A percentile compares a stretch with the other conserved stretches of the same genome.
Evolutionary conservation across 92 coral and sea anemone species (phyloP).

Genomic region (Plumapathes pennacea): DNA sequence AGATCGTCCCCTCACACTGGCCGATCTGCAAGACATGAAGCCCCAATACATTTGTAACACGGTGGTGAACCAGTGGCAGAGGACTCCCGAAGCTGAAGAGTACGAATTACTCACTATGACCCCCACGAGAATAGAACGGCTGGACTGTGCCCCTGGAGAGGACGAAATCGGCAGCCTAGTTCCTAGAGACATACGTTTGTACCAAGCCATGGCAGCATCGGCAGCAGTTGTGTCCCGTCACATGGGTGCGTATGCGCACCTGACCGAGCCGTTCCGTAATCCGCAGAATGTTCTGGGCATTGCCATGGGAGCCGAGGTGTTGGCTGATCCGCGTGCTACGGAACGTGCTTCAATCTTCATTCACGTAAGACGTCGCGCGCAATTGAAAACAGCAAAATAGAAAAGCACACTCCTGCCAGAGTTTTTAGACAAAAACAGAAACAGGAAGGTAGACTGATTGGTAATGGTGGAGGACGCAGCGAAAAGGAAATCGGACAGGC

Average conservation of each 20-base stretch:
- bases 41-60: slow-evolving; percentile 61
- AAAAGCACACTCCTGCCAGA: too few species aligned
- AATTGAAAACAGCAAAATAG: background rate
- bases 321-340: slow-evolving; percentile 23
- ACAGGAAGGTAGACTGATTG: too few species aligned
- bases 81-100: slow-evolving; percentile 7
- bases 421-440: too few species aligned
- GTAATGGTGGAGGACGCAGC: too few species aligned
- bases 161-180: slow-evolving; percentile 19
- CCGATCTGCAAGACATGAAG: slow-evolving; percentile 32
- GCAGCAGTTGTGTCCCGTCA: slow-evolving; percentile 53
- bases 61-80: slow-evolving; percentile 57
- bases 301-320: slow-evolving; percentile 29
- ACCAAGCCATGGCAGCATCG: slow-evolving; percentile 60
- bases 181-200: slow-evolving; percentile 47
- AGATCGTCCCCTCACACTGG: background rate
- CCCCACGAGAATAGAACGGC: slow-evolving; percentile 52
- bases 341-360: background rate
- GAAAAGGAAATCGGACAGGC: too few species aligned
- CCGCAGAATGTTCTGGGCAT: slow-evolving; percentile 55
- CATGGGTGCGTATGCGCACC: slow-evolving; percentile 61
- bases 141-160: slow-evolving; percentile 34
- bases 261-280: slow-evolving; percentile 34
- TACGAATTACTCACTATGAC: slow-evolving; percentile 50
- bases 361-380: background rate